phyloP scores from a whole-genome alignment of 2,113 vertebrate species.

The Apteryx owenii region DNA sequence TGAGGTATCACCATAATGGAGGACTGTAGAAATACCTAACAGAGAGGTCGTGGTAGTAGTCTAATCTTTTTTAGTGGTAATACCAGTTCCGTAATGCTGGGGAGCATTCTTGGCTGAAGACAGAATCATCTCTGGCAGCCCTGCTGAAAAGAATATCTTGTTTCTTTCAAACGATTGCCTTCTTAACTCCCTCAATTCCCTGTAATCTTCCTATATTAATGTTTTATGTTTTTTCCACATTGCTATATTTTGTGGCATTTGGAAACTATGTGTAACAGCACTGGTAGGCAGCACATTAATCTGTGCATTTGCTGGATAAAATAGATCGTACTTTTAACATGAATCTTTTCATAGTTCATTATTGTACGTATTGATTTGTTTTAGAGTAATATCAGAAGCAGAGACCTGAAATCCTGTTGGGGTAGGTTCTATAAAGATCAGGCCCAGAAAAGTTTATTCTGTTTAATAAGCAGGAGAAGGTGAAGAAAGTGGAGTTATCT shows the following conservation, averaged over 20 bases:
- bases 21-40: neutral
- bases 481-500: neutral
- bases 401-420: neutral
- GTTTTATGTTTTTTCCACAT: neutral
- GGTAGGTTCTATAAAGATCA: neutral
- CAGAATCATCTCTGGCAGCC: neutral
- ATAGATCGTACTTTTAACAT: neutral
- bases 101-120: neutral
- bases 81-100: neutral
- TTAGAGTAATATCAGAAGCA: neutral
- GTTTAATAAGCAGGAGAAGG: neutral
- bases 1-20: too few species aligned
- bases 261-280: neutral
- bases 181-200: neutral
- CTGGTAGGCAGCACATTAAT: neutral
- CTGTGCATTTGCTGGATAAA: neutral
- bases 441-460: neutral
- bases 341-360: neutral
- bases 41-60: neutral
- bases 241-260: neutral
- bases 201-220: neutral
- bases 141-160: neutral
- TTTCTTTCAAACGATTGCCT: neutral
- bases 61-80: neutral
- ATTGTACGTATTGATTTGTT: neutral